Evolutionary conservation across 1,140 invertebrate genomes (phyloP), one percentile per base, ranked within the genome.

Genomic region (Capitella teleta): DNA sequence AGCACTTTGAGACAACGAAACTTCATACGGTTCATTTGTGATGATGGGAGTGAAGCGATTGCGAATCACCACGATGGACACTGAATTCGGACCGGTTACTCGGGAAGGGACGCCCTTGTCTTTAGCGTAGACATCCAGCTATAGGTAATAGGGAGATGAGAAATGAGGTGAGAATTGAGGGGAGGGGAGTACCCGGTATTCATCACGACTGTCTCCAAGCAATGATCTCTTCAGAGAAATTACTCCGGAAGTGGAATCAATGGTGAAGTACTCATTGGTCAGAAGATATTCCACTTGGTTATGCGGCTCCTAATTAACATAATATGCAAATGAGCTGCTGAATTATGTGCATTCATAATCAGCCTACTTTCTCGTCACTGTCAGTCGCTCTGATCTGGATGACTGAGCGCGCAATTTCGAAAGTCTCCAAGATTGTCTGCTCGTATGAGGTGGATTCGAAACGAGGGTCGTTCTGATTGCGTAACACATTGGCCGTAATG

Each of bases 231-330:
- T 44, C 4, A 28, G n/a, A 21, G 62, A 58, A 28, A 46, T 55
- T 3, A 57, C 59, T 16, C 53, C 49, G 53, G 62, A 60, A 28
- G 44, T 36, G 21, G 57, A 60, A 8, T 47, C 23, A 1, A 66
- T 57, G 23, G 48, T 41, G 6, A 64, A 30, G 61, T 63, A 51
- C 21, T 46, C 52, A 5, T 51, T 25, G 38, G 30, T 28, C 45
- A 47, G 21, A 18, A 32, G 28, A 36, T 47, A 47, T 28, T 19
- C 25, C 5, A 47, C 45, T 16, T 19, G n/a, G 16, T 47, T 47
- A 18, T 47, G 45, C 18, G 45, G 45, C 19, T 26, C 28, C 43
- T 45, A 12, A 34, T 34, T 10, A 34, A 12, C 16, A 34, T 34
- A 10, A 34, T 34, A 34, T 34, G 10, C 16, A 34, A 34, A 34